Percentiles rank a stretch among this genome's conserved stretches.
Evolutionary conservation across 2,797 vertebrate genomes (phyloP).

Genomic region (Poeciliopsis gracilis): DNA sequence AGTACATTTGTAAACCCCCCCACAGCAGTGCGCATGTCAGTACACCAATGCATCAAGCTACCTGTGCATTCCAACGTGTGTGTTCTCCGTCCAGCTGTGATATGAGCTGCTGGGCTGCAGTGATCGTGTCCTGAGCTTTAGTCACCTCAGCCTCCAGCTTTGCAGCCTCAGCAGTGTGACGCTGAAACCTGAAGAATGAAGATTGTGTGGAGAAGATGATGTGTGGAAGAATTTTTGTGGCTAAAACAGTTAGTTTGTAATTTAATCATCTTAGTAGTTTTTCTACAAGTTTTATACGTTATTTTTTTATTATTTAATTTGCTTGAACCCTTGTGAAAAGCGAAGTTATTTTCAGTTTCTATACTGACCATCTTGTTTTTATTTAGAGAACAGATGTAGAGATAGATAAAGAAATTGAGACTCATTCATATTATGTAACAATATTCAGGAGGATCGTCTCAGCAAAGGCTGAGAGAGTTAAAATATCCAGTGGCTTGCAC

Average conservation of each 20-base stretch:
- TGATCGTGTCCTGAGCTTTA: conserved; percentile 92
- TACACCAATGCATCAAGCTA: conserved; percentile 66
- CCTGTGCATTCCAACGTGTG: conserved; percentile 93
- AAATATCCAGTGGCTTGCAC: not conserved
- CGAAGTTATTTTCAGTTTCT: not conserved
- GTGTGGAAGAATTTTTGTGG: not conserved
- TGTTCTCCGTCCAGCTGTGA: conserved; percentile 93
- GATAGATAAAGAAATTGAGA: not conserved
- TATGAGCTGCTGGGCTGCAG: conserved; percentile 90
- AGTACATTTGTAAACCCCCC: conserved; percentile 53
- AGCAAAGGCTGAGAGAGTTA: not conserved
- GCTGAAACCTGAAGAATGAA: conserved; percentile 86
- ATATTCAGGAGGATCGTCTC: not conserved
- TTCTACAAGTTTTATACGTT: no score
- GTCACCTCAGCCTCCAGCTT: conserved; percentile 93
- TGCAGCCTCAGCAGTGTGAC: conserved; percentile 91
- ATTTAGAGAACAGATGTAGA: not conserved
- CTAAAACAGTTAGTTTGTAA: not conserved
- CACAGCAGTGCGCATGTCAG: conserved; percentile 39
- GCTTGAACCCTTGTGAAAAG: not conserved
- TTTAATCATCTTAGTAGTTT: not conserved
- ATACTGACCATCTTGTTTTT: not conserved
- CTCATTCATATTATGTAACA: not conserved
- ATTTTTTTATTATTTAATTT: not conserved
- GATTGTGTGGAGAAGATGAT: not conserved